Evolutionary conservation across 2,797 vertebrate species (phyloP), one percentile per base, ranked within the genome.

Genomic region (Lates japonicus): DNA sequence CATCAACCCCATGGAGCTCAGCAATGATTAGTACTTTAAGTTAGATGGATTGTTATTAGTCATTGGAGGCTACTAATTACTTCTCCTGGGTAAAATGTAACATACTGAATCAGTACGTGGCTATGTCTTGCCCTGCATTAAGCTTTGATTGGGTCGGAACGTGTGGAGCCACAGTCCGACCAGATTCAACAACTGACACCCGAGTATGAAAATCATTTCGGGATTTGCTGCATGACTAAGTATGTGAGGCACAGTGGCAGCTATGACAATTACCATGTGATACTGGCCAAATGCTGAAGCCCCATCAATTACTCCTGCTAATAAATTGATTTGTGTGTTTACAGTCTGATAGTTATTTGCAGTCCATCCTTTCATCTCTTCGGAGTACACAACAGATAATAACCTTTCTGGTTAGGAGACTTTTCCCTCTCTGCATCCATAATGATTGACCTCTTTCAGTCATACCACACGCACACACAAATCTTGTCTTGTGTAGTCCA

Each of bases 401-500:
- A 85, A 81, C 76, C 67, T 83, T 76, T 88, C 71, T 48, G 25
- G 74, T 61, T 63, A 57, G 16, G 11, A 81, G 59, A 67, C 58
- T 75, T 29, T 74, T 75, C 57, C 52, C 35, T 67, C 72, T 48
- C 39, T 60, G 35, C 83, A 82, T 90, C 82, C 67, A 64, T 90
- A 90, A 93, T 80, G 66, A 86, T 59, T 89, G 88, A 93, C 89
- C 89, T 88, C 80, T 90, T 93, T 92, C 76, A 10, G 79, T 91
- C 88, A 90, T 14, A 59, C 63, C 29, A 5, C 11, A 66, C 37
- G 25, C 25, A 65, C 52, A 41, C 14, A 60, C 64, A 60, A 55
- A 84, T 65, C 25, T n/a, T 57, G n/a, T 71, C n/a, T 69, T 62
- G 20, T 66, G 61, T 62, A 55, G 63, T 62, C 72, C 60, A 12